Base-by-base conservation (phyloP, 1,140 invertebrate genomes). In the Bombus huntii region DNA sequence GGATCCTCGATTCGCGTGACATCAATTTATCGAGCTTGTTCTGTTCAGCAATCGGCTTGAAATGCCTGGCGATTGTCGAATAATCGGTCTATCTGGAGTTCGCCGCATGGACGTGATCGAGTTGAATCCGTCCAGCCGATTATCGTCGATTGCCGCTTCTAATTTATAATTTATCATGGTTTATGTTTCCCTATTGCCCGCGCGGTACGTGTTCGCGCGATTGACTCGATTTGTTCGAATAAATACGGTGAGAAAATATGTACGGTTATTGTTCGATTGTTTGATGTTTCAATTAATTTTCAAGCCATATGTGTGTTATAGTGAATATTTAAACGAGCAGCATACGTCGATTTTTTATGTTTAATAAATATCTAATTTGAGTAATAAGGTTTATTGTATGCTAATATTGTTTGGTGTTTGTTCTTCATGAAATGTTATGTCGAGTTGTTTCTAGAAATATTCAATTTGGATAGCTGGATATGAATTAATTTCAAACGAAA, bases 61-160 rank as follows among this genome's bases (percentile, higher is more conserved):
- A 84, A 84, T 84, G 83, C 83, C 83, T 39, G 25, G 31, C 83
- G 83, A 84, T 84, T 84, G 83, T 79, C 31, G 76, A 84, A 79
- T 84, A 84, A 84, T 84, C 83, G 76, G 25, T 76, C 72, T 44
- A 44, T 42, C 75, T 28, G 62, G 81, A 68, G 53, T 68, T 77
- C n/a, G 44, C 34, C 28, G 59, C 59, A 28, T 15, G 76, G 25
- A 84, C 83, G 83, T 84, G 83, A 79, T 84, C 83, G 75, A 72
- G 76, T 79, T 72, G 83, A 59, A 62, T 66, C 34, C 25, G 25
- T 39, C 28, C 47, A 53, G 4, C 66, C 31, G 75, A 84, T 84
- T 78, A 79, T 72, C 53, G 25, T 47, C 53, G 76, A 84, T 71
- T 72, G 83, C 83, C 39, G 76, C 76, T 84, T 84, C 76, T 84